Evolutionary conservation across 1,140 invertebrate species (phyloP), one percentile per base, ranked within the genome.

Genomic region (Drosophila ambigua): DNA sequence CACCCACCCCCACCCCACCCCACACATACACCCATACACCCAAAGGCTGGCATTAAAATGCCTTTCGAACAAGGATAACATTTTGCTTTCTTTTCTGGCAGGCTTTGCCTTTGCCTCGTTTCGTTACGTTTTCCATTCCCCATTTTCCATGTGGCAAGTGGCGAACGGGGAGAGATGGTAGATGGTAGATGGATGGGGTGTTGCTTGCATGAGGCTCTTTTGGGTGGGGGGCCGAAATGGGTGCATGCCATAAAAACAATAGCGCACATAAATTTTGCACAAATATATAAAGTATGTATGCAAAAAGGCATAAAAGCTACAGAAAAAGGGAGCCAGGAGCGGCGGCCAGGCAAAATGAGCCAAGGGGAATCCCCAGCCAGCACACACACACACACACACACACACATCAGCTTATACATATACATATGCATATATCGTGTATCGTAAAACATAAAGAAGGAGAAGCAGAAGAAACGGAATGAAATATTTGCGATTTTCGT

Each of bases 231-330:
- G 60, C n/a, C 9, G 60, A 90, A 90, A 90, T 90, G 87, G 82
- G 82, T 90, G 87, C 87, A 90, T 87, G 87, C 87, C 87, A 90
- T 90, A 90, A 90, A 90, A 90, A 90, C 87, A 90, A 90, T 90
- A 90, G 87, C 87, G 79, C 77, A 90, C 87, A 90, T 90, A 90
- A 90, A 90, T 90, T 90, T 79, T 71, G 53, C 73, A 83, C 88
- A 82, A 90, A 90, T 87, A 90, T 90, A 90, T 87, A 88, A 90
- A 90, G 87, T 90, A 90, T 90, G 87, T 90, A 90, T 90, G 87
- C 87, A 90, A 90, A 84, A 85, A 79, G 68, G 81, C 77, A 84
- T 84, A 84, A 84, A 85, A 79, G 62, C 54, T 77, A 85, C 74
- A 71, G 72, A 74, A 62, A 69, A 58, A 54, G 74, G 44, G 41